Evolutionary conservation across 2,888 invertebrate genomes (phyloP), one percentile per base, ranked within the genome.

Genomic region (Nomada fucata): DNA sequence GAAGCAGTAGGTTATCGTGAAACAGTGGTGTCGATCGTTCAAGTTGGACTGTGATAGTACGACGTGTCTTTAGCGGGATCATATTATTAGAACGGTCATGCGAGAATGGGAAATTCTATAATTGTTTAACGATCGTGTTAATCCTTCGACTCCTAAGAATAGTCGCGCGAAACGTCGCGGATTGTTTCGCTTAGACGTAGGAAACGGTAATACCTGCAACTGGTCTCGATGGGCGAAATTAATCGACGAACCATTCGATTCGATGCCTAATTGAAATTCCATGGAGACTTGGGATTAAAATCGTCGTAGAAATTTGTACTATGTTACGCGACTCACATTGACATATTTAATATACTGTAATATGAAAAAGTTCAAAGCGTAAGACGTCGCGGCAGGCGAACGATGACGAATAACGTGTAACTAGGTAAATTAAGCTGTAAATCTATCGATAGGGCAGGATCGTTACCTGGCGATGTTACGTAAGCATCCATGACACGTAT

Each of bases 21-120:
- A 59, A 63, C 65, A 47, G 29, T 47, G 55, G 74, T 60, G 72
- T 59, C 74, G 76, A 72, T 76, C 76, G 64, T 78, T 82, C 64
- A 79, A 64, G 76, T 72, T 86, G 88, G 79, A 83, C 80, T 84
- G 86, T 88, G 86, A 87, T 88, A 87, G 82, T 87, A 80, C 73
- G 86, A 77, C 74, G 79, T 82, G 72, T 84, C 80, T 86, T 85
- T 72, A 73, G 68, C 29, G 64, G 70, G 75, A 77, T 76, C 78
- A 57, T 72, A 47, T 47, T 47, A 47, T 13, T 29, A 67, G 61
- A 74, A 42, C 68, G 60, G 60, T 73, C 57, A 47, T 53, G 10
- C 9, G 55, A 69, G 50, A 79, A 57, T 61, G 59, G 52, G 67
- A 29, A 76, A 57, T 63, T 81, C 44, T 79, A 47, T 53, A 65